Base-by-base conservation (phyloP, 2,113 vertebrate genomes). In the Bombycilla garrulus region DNA sequence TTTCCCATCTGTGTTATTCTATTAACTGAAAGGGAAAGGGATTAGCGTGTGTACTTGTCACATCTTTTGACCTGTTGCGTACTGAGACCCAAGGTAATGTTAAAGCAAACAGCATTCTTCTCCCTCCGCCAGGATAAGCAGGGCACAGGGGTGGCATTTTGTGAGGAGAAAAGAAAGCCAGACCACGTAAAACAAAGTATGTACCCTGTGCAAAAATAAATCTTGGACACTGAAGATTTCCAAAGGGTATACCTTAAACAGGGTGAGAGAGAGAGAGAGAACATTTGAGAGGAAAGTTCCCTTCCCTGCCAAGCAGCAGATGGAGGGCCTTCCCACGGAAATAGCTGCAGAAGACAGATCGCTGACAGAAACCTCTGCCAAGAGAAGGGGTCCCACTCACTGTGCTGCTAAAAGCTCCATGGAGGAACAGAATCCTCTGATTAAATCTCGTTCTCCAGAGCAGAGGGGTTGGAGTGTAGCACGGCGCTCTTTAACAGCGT, bases 1-100 rank as follows among this genome's bases (percentile, higher is more conserved):
- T 93, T 94, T 97, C 95, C 97, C 97, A 98, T 97, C 98, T 98
- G 97, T 98, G 97, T 98, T 98, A 98, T 97, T 98, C 96, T 97
- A 97, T 96, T 97, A 98, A 96, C 96, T 96, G 96, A 96, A 95
- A 95, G 93, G 97, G 95, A 97, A 88, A 97, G 93, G 97, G 96
- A 97, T 98, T 97, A 96, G 92, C n/a, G 12, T 95, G 78, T 96
- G 96, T 96, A 97, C 96, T 97, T 97, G 97, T 97, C 97, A 98
- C 96, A 97, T 98, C 97, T 97, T 94, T 79, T 98, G 97, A 97
- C 97, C 97, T 97, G 96, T 74, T 97, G 97, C 87, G 77, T 66
- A 89, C 94, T 85, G 94, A 98, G 94, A 97, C 95, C 21, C 73
- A 95, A 98, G 96, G 93, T 81, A 51, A 96, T 47, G 60, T 93